phyloP scores from a whole-genome alignment of 2,797 vertebrate species.

The Gila robusta region DNA sequence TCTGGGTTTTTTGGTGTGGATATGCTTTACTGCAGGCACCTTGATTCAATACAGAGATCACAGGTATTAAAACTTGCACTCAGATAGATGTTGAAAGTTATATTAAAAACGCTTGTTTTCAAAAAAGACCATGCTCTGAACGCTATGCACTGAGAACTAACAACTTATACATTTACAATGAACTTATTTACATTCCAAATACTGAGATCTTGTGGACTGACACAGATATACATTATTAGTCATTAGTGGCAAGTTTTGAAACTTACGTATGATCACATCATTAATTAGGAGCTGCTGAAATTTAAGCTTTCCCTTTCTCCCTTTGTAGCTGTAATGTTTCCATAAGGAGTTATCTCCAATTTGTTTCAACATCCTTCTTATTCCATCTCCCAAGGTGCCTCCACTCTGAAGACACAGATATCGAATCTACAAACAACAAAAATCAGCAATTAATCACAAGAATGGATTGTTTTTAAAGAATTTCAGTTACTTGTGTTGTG shows the following conservation, averaged over 20 bases:
- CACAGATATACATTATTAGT: not conserved
- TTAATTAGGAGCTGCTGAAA: not conserved
- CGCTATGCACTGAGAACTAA: not conserved
- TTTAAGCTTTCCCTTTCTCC: not conserved
- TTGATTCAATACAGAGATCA: not conserved
- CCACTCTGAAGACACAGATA: not conserved
- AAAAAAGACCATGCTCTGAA: not conserved
- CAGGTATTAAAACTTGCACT: not conserved
- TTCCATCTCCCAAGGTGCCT: not conserved
- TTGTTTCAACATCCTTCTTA: not conserved
- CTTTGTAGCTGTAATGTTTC: too few species aligned
- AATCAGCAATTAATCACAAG: too few species aligned
- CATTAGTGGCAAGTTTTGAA: not conserved
- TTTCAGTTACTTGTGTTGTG: too few species aligned
- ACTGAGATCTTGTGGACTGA: not conserved
- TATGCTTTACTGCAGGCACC: not conserved
- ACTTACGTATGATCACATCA: slow-evolving; percentile 1
- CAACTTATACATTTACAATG: not conserved
- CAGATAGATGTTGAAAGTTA: not conserved
- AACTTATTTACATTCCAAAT: not conserved
- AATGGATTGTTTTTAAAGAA: too few species aligned
- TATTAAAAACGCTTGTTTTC: not conserved
- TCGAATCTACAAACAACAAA: not conserved
- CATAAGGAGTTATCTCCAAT: too few species aligned
- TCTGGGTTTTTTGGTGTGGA: not conserved